Evolutionary conservation across 2,888 invertebrate species (phyloP).

Genomic region (Girardia tigrina): DNA sequence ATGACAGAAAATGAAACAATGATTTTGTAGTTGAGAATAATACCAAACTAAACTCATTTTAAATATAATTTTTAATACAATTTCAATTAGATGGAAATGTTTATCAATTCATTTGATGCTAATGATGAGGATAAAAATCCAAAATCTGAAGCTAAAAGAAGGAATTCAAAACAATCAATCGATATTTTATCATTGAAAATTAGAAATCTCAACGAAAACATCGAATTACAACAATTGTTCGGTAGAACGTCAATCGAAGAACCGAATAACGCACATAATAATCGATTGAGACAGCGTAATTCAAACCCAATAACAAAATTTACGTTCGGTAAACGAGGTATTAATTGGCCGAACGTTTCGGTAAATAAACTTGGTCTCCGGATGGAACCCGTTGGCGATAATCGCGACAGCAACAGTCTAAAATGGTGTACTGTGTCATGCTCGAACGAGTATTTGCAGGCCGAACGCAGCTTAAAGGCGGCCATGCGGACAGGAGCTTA

Average conservation of each 20-base stretch:
- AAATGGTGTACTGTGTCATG: background rate
- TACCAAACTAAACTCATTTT: too few species aligned
- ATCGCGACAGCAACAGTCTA: background rate
- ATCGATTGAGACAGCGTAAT: background rate
- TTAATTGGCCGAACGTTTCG: conserved; percentile 9
- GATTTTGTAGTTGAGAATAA: too few species aligned
- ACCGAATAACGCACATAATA: background rate
- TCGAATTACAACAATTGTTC: background rate
- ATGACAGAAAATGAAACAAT: too few species aligned
- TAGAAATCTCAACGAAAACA: background rate
- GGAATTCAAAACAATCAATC: too few species aligned
- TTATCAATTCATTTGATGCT: too few species aligned
- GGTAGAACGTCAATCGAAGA: background rate
- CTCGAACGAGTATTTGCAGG: background rate
- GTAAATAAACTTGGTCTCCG: background rate
- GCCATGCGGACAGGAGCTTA: background rate
- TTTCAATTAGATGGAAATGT: too few species aligned
- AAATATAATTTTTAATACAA: too few species aligned
- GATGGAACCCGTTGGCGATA: background rate
- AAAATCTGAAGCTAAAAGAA: too few species aligned
- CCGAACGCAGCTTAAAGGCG: background rate
- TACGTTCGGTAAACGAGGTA: background rate
- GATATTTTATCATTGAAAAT: background rate
- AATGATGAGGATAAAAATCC: too few species aligned
- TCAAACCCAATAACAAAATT: background rate